Conservation (phyloP, 1,140 invertebrate genomes). For the Pseudomyrmex flavicornis region DNA sequence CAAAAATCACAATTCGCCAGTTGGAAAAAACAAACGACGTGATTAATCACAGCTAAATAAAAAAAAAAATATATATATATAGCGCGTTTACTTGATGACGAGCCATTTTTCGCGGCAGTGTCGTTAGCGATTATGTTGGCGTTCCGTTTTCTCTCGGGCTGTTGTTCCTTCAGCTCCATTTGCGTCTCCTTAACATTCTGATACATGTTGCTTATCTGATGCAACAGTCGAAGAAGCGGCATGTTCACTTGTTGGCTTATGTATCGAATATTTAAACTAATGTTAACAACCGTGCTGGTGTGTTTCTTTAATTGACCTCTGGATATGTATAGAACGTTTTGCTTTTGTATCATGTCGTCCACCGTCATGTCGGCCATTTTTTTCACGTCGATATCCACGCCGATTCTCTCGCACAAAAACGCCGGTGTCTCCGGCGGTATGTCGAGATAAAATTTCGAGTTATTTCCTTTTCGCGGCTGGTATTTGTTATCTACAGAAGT, state of each 20-base stretch:
- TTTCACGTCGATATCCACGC: constrained; percentile 94
- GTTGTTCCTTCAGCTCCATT: constrained; percentile 93
- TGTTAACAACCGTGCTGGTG: constrained; percentile 94
- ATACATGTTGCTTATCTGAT: constrained; percentile 99
- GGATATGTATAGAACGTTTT: constrained; percentile 94
- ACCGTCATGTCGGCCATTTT: constrained; percentile 95
- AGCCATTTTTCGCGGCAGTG: constrained; percentile 84
- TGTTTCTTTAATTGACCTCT: constrained; percentile 95
- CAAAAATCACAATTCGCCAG: background rate
- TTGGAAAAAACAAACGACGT: too few relatives aligned
- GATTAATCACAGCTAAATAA: too few relatives aligned
- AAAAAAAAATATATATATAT: constrained; percentile 8
- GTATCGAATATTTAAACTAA: constrained; percentile 93
- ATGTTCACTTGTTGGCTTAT: constrained; percentile 98
- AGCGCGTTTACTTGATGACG: constrained; percentile 85
- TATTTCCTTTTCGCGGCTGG: constrained; percentile 78
- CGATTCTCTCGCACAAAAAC: constrained; percentile 96
- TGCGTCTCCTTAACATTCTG: constrained; percentile 98
- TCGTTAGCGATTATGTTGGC: constrained; percentile 82
- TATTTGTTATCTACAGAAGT: constrained; percentile 75
- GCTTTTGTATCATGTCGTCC: constrained; percentile 92
- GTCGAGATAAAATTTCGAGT: constrained; percentile 86
- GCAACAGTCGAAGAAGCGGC: constrained; percentile 95
- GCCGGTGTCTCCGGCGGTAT: constrained; percentile 93
- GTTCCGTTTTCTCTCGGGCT: constrained; percentile 84